phyloP scores from a whole-genome alignment of 1,140 invertebrate genomes.

The Drosophila oshimai region DNA sequence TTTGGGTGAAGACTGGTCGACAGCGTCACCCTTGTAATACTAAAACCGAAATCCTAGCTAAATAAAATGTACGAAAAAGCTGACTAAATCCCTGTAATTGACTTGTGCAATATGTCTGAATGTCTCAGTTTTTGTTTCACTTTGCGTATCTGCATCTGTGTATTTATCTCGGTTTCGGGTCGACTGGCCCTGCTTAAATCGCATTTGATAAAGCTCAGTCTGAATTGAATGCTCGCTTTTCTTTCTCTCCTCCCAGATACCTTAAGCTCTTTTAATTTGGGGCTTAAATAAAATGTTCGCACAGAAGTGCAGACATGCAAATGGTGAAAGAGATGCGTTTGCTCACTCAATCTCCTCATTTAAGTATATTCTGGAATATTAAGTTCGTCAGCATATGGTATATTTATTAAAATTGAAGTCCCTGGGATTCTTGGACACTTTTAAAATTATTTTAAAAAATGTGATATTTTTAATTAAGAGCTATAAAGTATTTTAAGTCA shows the following conservation, averaged over 20 bases:
- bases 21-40: slow-evolving; percentile 2
- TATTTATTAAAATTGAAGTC: background rate
- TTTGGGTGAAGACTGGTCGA: slow-evolving; percentile 9
- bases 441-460: background rate
- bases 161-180: slow-evolving; percentile 30
- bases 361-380: background rate
- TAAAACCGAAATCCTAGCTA: slow-evolving; percentile 61
- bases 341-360: slow-evolving; percentile 3
- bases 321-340: background rate
- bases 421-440: background rate
- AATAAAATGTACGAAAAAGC: slow-evolving; percentile 67
- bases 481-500: too few relatives aligned
- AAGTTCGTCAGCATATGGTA: background rate
- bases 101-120: slow-evolving; percentile 67
- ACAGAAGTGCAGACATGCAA: slow-evolving; percentile 13
- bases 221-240: background rate
- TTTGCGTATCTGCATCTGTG: slow-evolving; percentile 19
- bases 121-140: slow-evolving; percentile 20
- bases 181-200: slow-evolving; percentile 24
- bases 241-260: background rate
- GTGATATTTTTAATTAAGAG: background rate
- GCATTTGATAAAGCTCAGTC: slow-evolving; percentile 27
- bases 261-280: slow-evolving; percentile 35
- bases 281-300: slow-evolving; percentile 28
- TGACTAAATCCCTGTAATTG: slow-evolving; percentile 67